Percentiles rank a stretch among this genome's conserved stretches.
phyloP scores from a whole-genome alignment of 2,113 vertebrate species.

The Verasper variegatus region DNA sequence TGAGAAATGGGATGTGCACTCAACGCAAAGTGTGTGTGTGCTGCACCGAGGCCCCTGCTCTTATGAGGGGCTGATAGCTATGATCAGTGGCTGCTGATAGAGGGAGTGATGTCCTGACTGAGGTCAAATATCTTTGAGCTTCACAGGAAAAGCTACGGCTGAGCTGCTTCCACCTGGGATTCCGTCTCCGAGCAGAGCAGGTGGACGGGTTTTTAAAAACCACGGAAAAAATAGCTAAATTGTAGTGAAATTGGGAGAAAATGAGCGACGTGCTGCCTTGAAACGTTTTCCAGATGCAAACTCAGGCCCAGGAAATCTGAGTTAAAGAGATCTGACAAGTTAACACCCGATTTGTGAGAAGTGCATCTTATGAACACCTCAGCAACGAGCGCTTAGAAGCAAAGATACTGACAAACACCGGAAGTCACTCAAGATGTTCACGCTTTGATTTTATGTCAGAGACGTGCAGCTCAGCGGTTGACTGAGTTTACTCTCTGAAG shows the following conservation, averaged over 20 bases:
- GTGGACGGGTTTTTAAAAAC: not conserved
- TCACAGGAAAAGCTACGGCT: not conserved
- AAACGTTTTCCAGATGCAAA: not conserved
- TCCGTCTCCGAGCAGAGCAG: not conserved
- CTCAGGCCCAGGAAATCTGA: not conserved
- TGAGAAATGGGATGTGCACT: conserved; percentile 58
- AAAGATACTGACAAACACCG: not conserved
- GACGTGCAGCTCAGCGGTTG: not conserved
- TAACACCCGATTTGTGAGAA: conserved; percentile 5
- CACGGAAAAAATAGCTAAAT: no score
- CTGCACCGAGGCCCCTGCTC: conserved; percentile 11
- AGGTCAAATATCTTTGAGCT: conserved; percentile 44
- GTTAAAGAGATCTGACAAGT: not conserved
- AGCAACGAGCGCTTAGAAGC: not conserved
- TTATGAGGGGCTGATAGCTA: conserved; percentile 43
- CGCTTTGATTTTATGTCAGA: conserved; percentile 22
- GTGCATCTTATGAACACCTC: conserved; percentile 7
- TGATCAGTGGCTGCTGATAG: conserved; percentile 35
- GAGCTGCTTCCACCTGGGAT: not conserved
- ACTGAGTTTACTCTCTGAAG: not conserved
- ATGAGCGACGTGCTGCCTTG: not conserved
- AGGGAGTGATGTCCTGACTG: conserved; percentile 23
- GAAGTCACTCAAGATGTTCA: conserved; percentile 15
- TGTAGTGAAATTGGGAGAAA: no score
- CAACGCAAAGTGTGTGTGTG: conserved; percentile 25